A percentile compares a stretch with the other conserved stretches of the same genome.
Conservation (phyloP, 2,797 vertebrate species). For the Spatula versicolor region DNA sequence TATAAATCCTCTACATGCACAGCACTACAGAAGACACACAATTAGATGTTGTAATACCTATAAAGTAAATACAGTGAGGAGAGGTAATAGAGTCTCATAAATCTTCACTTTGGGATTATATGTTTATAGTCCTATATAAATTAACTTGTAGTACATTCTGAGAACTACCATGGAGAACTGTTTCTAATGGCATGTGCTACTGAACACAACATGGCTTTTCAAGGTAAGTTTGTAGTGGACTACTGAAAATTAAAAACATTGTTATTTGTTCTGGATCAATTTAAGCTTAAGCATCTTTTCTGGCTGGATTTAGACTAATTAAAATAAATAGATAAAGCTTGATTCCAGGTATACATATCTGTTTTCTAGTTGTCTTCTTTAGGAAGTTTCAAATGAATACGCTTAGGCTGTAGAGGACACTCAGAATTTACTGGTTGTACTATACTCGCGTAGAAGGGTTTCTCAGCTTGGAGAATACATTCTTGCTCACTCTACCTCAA, state of each 20-base stretch:
- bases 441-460: neutral
- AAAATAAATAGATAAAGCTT: neutral
- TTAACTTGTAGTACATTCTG: neutral
- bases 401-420: neutral
- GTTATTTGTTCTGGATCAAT: neutral
- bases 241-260: neutral
- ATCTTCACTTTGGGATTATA: neutral
- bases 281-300: neutral
- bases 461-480: neutral
- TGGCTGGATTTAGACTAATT: neutral
- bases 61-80: neutral
- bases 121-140: neutral
- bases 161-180: neutral
- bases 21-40: neutral
- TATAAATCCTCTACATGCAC: neutral
- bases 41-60: neutral
- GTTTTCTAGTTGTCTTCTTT: neutral
- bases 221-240: neutral
- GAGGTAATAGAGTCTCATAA: neutral
- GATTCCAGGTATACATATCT: neutral
- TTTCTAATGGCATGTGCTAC: too few species aligned
- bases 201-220: too few species aligned
- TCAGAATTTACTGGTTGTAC: neutral
- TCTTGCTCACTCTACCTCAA: neutral
- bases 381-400: neutral